Base-by-base conservation (phyloP, 2,888 invertebrate species). In the Syrista parreyssii region DNA sequence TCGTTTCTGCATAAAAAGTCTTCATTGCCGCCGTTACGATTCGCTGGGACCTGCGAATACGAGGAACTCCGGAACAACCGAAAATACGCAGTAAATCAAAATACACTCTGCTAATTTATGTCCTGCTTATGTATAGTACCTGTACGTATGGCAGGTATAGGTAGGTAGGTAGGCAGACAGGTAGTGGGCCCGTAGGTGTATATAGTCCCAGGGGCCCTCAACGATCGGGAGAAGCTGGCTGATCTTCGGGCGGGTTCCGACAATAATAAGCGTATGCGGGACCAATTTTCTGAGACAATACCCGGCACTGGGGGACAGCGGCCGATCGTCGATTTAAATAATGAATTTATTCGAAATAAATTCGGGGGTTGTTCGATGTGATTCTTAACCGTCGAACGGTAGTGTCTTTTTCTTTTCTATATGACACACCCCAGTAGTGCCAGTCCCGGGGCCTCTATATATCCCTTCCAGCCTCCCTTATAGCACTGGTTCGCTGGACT, bases 271-370 rank as follows among this genome's bases (percentile, higher is more conserved):
- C 55, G 23, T 23, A 55, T 55, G 55, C 23, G 55, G 55, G 55
- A 55, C 55, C 55, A 55, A 55, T 55, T 55, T 55, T 23, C 55
- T 23, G 23, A 55, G 55, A 55, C 55, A 55, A 55, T 55, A 55
- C 55, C 23, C 55, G 55, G 55, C 55, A 55, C 55, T 9, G 55
- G 55, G 9, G 23, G 55, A 23, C 55, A 55, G 55, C 71, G 32
- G 31, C 71, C 71, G 71, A 71, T 71, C 23, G 23, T 76, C 78
- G 68, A 78, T 84, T 86, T 85, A 84, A 85, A 86, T 87, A 87
- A 86, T 84, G 84, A 83, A 87, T 84, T 86, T 87, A 86, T 87
- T 87, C 85, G 86, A 86, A 84, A 87, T 86, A 86, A 86, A 86
- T 87, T 87, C 86, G 84, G 82, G 84, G 87, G 85, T 83, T 82